Evolutionary conservation across 1,140 invertebrate species (phyloP).

Genomic region (Portunus trituberculatus): DNA sequence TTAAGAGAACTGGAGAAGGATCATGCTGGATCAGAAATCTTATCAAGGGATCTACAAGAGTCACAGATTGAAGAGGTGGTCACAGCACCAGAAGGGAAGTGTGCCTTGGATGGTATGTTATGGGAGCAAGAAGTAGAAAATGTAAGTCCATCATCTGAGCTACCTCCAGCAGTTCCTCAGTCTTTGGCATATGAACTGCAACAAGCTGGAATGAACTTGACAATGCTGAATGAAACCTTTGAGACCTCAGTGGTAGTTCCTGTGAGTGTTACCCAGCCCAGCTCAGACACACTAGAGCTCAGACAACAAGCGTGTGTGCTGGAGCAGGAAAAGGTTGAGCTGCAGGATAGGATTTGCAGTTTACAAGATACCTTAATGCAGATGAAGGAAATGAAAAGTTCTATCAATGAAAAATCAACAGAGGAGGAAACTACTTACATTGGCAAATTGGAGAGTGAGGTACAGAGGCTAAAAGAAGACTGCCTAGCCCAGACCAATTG

Average conservation of each 20-base stretch:
- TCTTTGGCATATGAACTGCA: constrained; percentile 59
- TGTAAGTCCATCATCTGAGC: neutral
- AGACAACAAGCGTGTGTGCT: constrained; percentile 35
- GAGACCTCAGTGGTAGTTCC: constrained; percentile 40
- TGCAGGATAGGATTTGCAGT: neutral
- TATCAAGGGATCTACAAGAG: too few relatives aligned
- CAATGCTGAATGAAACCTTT: constrained; percentile 56
- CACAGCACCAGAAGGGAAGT: neutral
- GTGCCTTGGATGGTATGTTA: neutral
- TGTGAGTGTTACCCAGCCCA: neutral
- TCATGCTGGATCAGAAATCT: too few relatives aligned
- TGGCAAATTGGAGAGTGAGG: neutral
- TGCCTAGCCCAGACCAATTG: neutral
- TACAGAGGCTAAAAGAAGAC: constrained; percentile 28
- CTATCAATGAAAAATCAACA: neutral
- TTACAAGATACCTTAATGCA: neutral
- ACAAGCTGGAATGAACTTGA: constrained; percentile 41
- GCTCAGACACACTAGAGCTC: constrained; percentile 38
- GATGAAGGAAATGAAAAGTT: neutral
- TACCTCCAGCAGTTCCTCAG: neutral
- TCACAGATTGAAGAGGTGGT: too few relatives aligned
- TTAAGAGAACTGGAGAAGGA: too few relatives aligned
- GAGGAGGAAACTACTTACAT: neutral
- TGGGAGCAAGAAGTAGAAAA: neutral
- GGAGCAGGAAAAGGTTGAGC: constrained; percentile 1